Evolutionary conservation across 2,888 invertebrate genomes (phyloP).

Genomic region (Lepidocyrtoides sp.): DNA sequence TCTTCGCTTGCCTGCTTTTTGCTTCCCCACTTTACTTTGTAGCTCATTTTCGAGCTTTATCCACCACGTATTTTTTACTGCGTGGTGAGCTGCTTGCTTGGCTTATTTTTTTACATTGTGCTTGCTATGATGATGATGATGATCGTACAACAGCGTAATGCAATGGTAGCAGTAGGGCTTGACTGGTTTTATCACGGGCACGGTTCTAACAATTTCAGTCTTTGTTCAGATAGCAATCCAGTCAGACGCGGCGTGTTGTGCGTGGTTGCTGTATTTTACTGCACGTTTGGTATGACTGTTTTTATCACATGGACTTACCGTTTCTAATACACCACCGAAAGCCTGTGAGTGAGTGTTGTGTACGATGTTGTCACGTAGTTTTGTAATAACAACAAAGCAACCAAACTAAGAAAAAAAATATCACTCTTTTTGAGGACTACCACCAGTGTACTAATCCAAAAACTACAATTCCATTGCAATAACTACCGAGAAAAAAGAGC

Average conservation of each 20-base stretch:
- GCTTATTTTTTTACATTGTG: slow-evolving; percentile 24
- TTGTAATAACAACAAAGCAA: slow-evolving; percentile 65
- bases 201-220: slow-evolving; percentile 64
- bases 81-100: neutral
- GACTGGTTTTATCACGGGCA: slow-evolving; percentile 64
- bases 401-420: slow-evolving; percentile 36
- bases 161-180: slow-evolving; percentile 34
- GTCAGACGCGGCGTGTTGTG: slow-evolving; percentile 63
- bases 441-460: neutral
- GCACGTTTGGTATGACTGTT: slow-evolving; percentile 8
- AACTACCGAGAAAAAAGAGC: neutral
- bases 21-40: slow-evolving; percentile 25
- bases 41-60: slow-evolving; percentile 35
- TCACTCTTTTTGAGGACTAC: slow-evolving; percentile 24
- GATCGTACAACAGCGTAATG: neutral
- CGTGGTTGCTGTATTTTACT: slow-evolving; percentile 23
- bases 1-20: slow-evolving; percentile 21
- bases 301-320: slow-evolving; percentile 18
- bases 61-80: slow-evolving; percentile 36
- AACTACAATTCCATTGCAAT: neutral
- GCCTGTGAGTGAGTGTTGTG: slow-evolving; percentile 45
- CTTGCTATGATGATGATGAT: slow-evolving; percentile 8
- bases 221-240: slow-evolving; percentile 74
- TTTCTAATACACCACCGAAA: slow-evolving; percentile 32
- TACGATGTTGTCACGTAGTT: slow-evolving; percentile 67